Evolutionary conservation across 2,113 vertebrate species (phyloP).

Genomic region (Hypanus sabinus): DNA sequence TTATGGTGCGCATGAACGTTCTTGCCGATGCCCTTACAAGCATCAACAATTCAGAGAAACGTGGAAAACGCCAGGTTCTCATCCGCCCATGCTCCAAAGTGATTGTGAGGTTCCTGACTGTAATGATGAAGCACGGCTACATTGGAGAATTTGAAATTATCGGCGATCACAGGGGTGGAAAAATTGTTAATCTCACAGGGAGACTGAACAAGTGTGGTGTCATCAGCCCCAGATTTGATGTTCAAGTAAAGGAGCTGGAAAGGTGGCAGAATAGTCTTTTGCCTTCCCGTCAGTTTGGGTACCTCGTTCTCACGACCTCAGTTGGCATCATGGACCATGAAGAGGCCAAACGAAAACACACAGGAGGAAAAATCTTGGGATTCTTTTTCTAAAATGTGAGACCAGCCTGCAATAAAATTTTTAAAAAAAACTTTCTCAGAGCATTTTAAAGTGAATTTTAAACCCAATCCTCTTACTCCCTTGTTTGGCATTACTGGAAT

Average conservation of each 20-base stretch:
- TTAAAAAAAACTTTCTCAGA: no score
- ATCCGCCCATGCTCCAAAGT: conserved; percentile 96
- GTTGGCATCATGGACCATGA: no score
- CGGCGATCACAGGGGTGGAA: conserved; percentile 93
- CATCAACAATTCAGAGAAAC: conserved; percentile 98
- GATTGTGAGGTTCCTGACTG: conserved; percentile 90
- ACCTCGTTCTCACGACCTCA: no score
- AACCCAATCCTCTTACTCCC: no score
- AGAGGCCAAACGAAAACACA: no score
- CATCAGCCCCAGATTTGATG: conserved; percentile 96
- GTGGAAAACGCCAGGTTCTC: conserved; percentile 94
- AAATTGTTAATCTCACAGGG: conserved; percentile 97
- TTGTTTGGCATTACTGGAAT: no score
- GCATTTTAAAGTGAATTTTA: no score
- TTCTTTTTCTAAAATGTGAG: no score
- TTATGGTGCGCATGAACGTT: conserved; percentile 99
- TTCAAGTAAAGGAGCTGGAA: conserved; percentile 94
- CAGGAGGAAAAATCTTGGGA: no score
- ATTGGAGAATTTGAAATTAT: conserved; percentile 99
- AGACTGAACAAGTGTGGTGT: conserved; percentile 98
- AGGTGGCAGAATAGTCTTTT: conserved; percentile 98
- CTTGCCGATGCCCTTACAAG: conserved; percentile 93
- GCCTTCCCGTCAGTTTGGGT: conserved; percentile 95
- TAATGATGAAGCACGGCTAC: conserved; percentile 99
- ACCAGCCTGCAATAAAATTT: no score